Evolutionary conservation across 2,888 invertebrate genomes (phyloP).

Genomic region (Entomobrya multifasciata): DNA sequence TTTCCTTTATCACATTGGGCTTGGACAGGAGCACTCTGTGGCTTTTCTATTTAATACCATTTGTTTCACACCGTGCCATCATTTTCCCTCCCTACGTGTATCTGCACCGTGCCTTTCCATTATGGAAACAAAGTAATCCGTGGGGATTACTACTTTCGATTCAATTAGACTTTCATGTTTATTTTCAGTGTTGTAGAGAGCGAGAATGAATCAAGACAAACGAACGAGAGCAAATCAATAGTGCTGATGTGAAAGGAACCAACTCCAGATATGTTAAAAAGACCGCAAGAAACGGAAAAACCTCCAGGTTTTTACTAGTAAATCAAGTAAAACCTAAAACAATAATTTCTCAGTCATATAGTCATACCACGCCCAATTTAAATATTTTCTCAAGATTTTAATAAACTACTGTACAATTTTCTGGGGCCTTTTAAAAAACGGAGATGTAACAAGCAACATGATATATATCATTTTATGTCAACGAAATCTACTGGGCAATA

Average conservation of each 20-base stretch:
- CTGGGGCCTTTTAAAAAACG: too few species aligned
- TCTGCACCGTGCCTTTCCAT: conserved; percentile 59
- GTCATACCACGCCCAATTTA: too few species aligned
- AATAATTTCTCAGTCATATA: too few species aligned
- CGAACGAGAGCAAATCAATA: conserved; percentile 47
- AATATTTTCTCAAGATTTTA: too few species aligned
- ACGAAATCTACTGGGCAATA: too few species aligned
- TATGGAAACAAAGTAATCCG: conserved; percentile 67
- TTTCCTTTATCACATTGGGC: background rate
- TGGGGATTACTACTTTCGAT: conserved; percentile 61
- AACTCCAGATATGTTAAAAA: background rate
- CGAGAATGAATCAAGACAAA: too few species aligned
- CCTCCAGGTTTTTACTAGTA: background rate
- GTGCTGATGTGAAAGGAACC: conserved; percentile 10
- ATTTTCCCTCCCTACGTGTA: background rate
- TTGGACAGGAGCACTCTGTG: conserved; percentile 27
- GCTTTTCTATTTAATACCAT: background rate
- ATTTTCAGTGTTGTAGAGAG: conserved; percentile 35
- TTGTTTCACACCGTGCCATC: background rate
- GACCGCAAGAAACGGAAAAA: background rate
- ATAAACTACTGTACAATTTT: too few species aligned
- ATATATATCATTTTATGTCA: too few species aligned
- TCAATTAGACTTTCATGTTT: conserved; percentile 59
- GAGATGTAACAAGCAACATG: too few species aligned
- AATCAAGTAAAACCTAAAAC: background rate